phyloP scores from a whole-genome alignment of 2,888 invertebrate genomes.

The Bedellia somnulentella region DNA sequence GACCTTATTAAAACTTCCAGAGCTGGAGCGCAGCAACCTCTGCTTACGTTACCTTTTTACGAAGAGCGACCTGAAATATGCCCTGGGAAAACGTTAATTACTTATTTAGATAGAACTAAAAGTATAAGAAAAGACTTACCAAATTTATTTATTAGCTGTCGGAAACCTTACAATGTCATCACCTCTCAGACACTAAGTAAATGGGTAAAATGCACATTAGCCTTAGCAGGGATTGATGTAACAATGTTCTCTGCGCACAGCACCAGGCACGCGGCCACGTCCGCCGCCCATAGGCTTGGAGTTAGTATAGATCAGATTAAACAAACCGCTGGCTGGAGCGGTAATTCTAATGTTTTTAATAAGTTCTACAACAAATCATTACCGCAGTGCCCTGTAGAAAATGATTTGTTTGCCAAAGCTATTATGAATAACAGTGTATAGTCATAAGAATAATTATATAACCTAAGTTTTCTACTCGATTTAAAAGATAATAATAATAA shows the following conservation, averaged over 20 bases:
- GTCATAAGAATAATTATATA: background rate
- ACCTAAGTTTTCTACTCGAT: background rate
- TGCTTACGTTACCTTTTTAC: conserved; percentile 1
- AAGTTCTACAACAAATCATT: background rate
- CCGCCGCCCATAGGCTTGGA: background rate
- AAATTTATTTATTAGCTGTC: background rate
- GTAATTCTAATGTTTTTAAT: background rate
- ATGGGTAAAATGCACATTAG: background rate
- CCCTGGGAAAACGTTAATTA: too few relatives aligned
- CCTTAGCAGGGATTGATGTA: background rate
- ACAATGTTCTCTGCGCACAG: background rate
- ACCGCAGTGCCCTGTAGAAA: background rate
- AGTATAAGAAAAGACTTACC: background rate
- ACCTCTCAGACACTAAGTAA: background rate
- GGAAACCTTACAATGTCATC: background rate
- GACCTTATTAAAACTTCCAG: conserved; percentile 4
- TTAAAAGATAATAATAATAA: background rate
- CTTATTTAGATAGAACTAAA: background rate
- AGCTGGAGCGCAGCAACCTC: background rate
- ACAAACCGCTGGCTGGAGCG: conserved; percentile 1
- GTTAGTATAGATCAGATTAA: background rate
- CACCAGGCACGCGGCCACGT: background rate
- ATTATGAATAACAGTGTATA: background rate
- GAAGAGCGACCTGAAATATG: conserved; percentile 3
- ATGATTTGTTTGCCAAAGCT: background rate